These are phyloP conservation scores for Stigmatopora nigra DNA, from an alignment of 2,113 vertebrate species.

Conservation along the genomic window DNA sequence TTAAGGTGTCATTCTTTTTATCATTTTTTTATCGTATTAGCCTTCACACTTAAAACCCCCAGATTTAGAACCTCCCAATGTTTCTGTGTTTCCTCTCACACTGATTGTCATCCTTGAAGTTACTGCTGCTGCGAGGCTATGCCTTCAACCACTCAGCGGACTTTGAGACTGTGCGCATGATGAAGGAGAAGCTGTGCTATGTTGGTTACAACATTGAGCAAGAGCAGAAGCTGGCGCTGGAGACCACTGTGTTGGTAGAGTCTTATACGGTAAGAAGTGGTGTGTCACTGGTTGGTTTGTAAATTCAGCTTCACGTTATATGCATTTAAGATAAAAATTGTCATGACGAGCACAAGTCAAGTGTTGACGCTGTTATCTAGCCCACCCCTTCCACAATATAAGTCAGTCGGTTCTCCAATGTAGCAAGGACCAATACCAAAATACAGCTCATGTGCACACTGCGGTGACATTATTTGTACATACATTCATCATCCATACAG, in stretches of 20 bases:
- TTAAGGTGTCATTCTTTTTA: slow-evolving; percentile 46
- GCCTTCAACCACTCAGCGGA: slow-evolving; percentile 98
- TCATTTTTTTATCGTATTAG: no score
- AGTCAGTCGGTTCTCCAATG: no score
- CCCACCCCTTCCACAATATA: no score
- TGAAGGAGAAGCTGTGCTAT: slow-evolving; percentile 97
- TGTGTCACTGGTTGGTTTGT: not conserved
- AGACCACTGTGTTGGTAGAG: slow-evolving; percentile 96
- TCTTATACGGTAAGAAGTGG: slow-evolving; percentile 82
- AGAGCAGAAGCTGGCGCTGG: slow-evolving; percentile 94
- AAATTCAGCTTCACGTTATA: not conserved
- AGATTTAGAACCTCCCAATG: not conserved
- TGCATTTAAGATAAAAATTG: not conserved
- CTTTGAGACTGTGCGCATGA: slow-evolving; percentile 98
- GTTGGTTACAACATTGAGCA: slow-evolving; percentile 99
- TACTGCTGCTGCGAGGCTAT: slow-evolving; percentile 88
- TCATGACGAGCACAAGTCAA: no score
- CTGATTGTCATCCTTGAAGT: slow-evolving; percentile 50
- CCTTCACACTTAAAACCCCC: not conserved
- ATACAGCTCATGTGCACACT: no score
- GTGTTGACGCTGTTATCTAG: no score
- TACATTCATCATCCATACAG: no score
- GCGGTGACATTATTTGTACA: no score
- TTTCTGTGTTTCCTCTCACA: not conserved
- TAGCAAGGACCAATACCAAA: no score